Evolutionary conservation across 1,140 invertebrate species (phyloP), one percentile per base, ranked within the genome.

Genomic region (Myzus persicae): DNA sequence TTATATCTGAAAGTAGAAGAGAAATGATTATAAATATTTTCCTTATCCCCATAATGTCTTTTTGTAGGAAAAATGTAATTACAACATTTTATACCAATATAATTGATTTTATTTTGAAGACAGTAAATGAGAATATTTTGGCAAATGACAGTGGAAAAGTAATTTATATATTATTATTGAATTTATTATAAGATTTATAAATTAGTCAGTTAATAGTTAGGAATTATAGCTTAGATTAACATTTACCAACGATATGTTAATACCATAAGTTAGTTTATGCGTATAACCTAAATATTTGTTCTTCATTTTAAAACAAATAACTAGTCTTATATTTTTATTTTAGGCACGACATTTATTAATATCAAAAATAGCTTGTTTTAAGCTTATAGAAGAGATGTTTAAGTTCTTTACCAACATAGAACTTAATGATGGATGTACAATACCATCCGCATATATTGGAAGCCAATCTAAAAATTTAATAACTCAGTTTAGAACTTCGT

Each of bases 71-170:
- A 89, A 38, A 51, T 38, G n/a, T 54, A 0, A 54, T 40, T 38
- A 48, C 9, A 36, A 46, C 38, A 48, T 9, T 89, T 7, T 89
- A 89, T 89, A 48, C 46, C 24, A 26, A 48, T 38, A 89, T 51
- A 54, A 89, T 89, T 46, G 46, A 89, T 36, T 89, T 89, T 89
- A 89, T 89, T 36, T 51, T 89, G n/a, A 89, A 89, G 20, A 89
- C 44, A 22, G 38, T 48, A 38, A 89, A 89, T 89, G 87, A 89
- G 1, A 89, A 89, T 89, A 46, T 89, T 46, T 89, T 89, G 7
- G 87, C 87, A 46, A 89, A 89, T 89, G 44, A 54, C 36, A 51
- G 46, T 89, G 87, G 87, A 89, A 89, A 89, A 89, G 87, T 89
- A 89, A 46, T 31, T 38, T 22, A 8, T 89, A 38, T n/a, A 24